A percentile compares a stretch with the other conserved stretches of the same genome.
Conservation (phyloP, 2,888 invertebrate species). For the Caenorhabditis wallacei region DNA sequence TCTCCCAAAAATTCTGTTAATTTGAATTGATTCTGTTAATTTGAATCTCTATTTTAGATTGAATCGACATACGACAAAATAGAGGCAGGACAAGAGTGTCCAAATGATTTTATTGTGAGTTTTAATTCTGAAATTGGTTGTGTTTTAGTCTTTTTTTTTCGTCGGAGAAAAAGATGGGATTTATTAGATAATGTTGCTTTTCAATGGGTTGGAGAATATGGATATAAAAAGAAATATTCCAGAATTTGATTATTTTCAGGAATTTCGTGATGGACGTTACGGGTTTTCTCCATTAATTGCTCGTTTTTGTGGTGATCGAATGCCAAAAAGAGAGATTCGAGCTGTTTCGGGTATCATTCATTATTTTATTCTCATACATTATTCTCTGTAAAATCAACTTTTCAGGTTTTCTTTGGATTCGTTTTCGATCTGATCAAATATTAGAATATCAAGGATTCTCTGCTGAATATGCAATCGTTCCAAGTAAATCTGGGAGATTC, state of each 20-base stretch:
- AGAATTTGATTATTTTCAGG: constrained; percentile 75
- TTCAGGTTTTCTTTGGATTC: constrained; percentile 84
- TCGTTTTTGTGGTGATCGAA: constrained; percentile 78
- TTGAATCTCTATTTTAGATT: constrained; percentile 71
- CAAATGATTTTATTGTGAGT: constrained; percentile 81
- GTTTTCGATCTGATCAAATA: constrained; percentile 84
- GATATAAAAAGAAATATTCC: too few relatives aligned
- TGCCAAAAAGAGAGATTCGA: constrained; percentile 74
- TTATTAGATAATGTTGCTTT: too few relatives aligned
- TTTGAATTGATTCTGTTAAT: background rate
- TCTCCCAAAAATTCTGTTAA: background rate
- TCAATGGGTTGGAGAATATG: too few relatives aligned
- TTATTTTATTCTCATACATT: too few relatives aligned
- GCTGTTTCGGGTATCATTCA: constrained; percentile 72
- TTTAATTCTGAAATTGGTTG: constrained; percentile 13
- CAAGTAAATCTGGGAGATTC: constrained; percentile 43
- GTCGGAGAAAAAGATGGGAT: background rate
- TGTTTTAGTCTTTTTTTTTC: background rate
- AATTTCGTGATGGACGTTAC: constrained; percentile 85
- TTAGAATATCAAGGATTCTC: constrained; percentile 84
- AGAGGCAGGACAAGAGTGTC: constrained; percentile 73
- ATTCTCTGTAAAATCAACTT: background rate
- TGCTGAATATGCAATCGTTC: constrained; percentile 83
- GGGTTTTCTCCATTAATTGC: constrained; percentile 83
- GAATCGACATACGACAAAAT: constrained; percentile 78